These are phyloP conservation scores for Ivindomyrus marchei DNA, from an alignment of 2,113 vertebrate species.

Conservation along the genomic window DNA sequence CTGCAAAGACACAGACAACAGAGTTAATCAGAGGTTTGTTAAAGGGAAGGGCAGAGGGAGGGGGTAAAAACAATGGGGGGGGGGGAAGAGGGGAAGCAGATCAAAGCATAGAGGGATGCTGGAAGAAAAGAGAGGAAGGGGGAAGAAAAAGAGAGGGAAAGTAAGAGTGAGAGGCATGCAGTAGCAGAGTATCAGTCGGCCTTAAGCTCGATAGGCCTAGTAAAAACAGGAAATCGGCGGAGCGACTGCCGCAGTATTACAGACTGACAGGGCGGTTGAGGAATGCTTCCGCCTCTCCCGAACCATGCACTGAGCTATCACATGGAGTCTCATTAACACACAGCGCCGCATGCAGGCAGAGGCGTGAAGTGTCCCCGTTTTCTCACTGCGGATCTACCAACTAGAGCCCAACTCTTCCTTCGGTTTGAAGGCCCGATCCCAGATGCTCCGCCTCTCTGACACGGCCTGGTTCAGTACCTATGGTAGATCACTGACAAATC, in stretches of 20 bases:
- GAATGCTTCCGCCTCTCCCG: background rate
- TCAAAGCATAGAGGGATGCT: constrained; percentile 42
- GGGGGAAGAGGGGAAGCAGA: constrained; percentile 41
- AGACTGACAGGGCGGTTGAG: background rate
- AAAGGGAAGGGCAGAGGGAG: constrained; percentile 41
- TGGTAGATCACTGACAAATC: background rate
- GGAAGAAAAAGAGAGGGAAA: constrained; percentile 10
- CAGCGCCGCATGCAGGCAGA: background rate
- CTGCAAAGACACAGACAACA: constrained; percentile 81
- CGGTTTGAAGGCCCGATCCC: background rate
- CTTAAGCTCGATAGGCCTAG: constrained; percentile 20
- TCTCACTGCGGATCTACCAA: background rate
- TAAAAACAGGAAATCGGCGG: constrained; percentile 22
- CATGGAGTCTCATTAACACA: background rate
- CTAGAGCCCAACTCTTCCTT: background rate
- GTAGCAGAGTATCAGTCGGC: constrained; percentile 48
- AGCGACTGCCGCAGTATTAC: background rate
- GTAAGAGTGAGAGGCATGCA: constrained; percentile 57
- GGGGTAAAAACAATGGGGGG: constrained; percentile 21
- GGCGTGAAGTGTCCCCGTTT: background rate
- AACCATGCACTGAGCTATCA: background rate
- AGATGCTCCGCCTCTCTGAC: background rate
- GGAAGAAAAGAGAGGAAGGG: constrained; percentile 35
- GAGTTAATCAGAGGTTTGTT: constrained; percentile 70
- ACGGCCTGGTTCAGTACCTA: background rate